Evolutionary conservation across 2,797 vertebrate genomes (phyloP), one percentile per base, ranked within the genome.

Genomic region (Australoheros facetus): DNA sequence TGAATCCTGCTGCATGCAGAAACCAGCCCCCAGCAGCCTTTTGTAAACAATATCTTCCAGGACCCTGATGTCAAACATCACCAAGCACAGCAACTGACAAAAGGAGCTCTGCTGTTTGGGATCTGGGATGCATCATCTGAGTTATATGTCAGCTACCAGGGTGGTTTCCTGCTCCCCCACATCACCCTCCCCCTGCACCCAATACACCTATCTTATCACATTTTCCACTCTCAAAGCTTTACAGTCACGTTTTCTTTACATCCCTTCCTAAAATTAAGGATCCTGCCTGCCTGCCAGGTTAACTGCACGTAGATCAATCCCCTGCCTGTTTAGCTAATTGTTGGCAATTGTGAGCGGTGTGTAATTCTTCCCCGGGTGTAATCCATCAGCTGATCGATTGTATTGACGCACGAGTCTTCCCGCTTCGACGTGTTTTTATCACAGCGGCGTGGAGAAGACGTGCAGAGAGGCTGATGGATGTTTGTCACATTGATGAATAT

Each of bases 301-400:
- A 60, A 72, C 75, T 3, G 56, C 53, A 34, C 34, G 12, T 12
- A 45, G 81, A 94, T 92, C 92, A 89, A 87, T 89, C 85, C 62
- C 55, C 71, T 32, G 79, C 88, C 87, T 81, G 88, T 92, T 94
- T 88, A 87, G 90, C 85, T 93, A 93, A 95, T 94, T 94, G 92
- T 88, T 26, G 19, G 71, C 85, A 62, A 88, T 91, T 62, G 90
- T 75, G 84, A 88, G 91, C 51, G 2, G 78, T 42, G 77, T 82
- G 85, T 87, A 91, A 89, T 91, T 91, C 73, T 72, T 83, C 85
- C 86, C 82, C 6, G 9, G 75, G 76, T 34, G 73, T 39, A 75
- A 92, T 90, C 89, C 91, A 59, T 94, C 94, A 89, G 80, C 75
- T 26, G 62, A 85, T 94, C 90, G 74, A 93, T 93, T 0, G 74